Evolutionary conservation across 2,888 invertebrate species (phyloP).

Genomic region (Drosophila macrothrix): DNA sequence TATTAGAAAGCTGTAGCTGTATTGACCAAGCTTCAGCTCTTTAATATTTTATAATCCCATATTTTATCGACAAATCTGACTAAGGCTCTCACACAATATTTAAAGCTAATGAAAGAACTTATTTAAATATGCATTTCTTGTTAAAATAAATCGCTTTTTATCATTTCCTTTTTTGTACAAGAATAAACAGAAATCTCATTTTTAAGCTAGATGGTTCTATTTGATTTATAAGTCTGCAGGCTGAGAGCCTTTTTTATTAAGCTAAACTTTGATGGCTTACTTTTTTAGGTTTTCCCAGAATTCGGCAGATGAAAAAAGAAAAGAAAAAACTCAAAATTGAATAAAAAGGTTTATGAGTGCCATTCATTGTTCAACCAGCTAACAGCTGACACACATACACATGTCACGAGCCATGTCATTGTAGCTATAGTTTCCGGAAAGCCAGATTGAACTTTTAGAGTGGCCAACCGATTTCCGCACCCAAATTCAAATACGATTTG

Average conservation of each 20-base stretch:
- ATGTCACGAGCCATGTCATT: background rate
- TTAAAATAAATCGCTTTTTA: background rate
- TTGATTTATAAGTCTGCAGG: background rate
- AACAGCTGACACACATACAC: background rate
- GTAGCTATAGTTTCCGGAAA: background rate
- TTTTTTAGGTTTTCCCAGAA: background rate
- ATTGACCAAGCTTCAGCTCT: too few species aligned
- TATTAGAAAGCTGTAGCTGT: too few species aligned
- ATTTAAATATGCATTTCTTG: background rate
- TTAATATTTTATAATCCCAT: too few species aligned
- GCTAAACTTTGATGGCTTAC: background rate
- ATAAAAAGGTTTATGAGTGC: background rate
- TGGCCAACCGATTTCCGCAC: background rate
- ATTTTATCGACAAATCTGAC: too few species aligned
- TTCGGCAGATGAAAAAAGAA: too few species aligned
- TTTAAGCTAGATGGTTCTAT: background rate
- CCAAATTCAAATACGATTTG: background rate
- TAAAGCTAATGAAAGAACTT: background rate
- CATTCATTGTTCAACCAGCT: background rate
- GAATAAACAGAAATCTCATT: background rate
- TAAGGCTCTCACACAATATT: background rate
- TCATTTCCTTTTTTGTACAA: background rate
- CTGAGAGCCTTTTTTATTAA: background rate
- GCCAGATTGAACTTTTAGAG: background rate
- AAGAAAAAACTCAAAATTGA: background rate